Evolutionary conservation across 92 coral and sea anemone genomes (phyloP).

Genomic region (Micromussa lordhowensis): DNA sequence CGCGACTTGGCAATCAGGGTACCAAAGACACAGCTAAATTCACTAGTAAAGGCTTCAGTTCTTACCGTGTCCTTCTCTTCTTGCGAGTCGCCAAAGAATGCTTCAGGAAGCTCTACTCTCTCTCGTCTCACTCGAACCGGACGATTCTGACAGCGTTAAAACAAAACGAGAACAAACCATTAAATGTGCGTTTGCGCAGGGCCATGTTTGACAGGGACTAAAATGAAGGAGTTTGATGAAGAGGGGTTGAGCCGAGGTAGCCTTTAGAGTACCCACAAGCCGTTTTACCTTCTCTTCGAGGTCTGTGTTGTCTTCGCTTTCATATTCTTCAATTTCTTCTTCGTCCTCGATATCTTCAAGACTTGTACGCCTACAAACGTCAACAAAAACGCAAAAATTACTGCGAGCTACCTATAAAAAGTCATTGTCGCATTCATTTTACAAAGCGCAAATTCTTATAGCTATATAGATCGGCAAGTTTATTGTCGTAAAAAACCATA

Average conservation of each 20-base stretch:
- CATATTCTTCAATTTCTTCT: slow-evolving; percentile 61
- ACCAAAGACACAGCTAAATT: neutral
- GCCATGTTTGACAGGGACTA: neutral
- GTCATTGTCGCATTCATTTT: neutral
- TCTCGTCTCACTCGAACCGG: slow-evolving; percentile 65
- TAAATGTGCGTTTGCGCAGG: neutral
- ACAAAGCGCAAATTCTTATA: neutral
- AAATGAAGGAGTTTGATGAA: neutral
- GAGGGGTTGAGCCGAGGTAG: neutral
- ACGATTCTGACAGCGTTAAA: slow-evolving; percentile 31
- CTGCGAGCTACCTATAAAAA: neutral
- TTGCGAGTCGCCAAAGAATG: slow-evolving; percentile 84
- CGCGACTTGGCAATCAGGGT: neutral
- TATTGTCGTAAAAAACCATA: no score
- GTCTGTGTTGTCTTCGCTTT: slow-evolving; percentile 72
- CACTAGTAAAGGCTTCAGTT: neutral
- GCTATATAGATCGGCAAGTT: neutral
- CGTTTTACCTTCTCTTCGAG: neutral
- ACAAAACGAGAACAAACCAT: neutral
- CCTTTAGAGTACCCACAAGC: neutral
- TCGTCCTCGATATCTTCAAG: slow-evolving; percentile 52
- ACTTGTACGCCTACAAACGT: neutral
- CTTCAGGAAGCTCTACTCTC: slow-evolving; percentile 78
- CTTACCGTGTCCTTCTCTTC: slow-evolving; percentile 77
- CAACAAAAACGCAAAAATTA: neutral